Evolutionary conservation across 2,113 vertebrate genomes (phyloP), one percentile per base, ranked within the genome.

Genomic region (Misgurnus anguillicaudatus): DNA sequence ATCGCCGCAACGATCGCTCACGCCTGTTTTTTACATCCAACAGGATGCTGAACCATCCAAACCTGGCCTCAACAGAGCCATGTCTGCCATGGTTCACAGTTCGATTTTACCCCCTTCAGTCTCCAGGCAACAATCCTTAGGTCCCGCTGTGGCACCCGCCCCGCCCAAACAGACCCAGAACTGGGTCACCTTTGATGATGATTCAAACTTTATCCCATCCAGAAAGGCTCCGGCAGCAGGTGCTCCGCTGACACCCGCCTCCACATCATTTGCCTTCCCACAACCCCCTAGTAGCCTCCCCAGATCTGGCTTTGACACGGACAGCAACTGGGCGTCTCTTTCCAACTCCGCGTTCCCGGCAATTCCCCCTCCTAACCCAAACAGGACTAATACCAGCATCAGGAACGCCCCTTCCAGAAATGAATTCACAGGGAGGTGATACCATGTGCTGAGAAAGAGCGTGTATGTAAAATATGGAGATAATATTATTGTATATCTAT

Each of bases 101-200:
- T 80, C 89, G 45, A 88, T 90, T n/a, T 62, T 87, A 31, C 85
- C 84, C 0, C 74, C 74, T 0, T 77, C 89, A 8, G 89, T 86
- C 36, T 86, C 83, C 39, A 51, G 86, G 13, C 86, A 86, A 17
- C 85, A 83, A 1, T 68, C 84, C 31, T 67, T 80, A 87, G 5
- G 85, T 77, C 85, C 90, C 58, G 17, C 82, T 65, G 64, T 86
- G 19, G 62, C 86, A 57, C 82, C 89, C 83, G 87, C 79, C 84
- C 55, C 64, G 38, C 61, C 81, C 19, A 83, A 86, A 55, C 82
- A 89, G 31, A 4, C 84, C 87, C 91, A 90, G 90, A 94, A 90
- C 55, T 98, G 98, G 98, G 96, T 98, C 83, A 99, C 95, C 17
- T 93, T 94, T 5, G 91, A 91, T 70, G 91, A 94, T 0, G 90